Evolutionary conservation across 2,797 vertebrate species (phyloP).

Genomic region (Rhinichthys osculus): DNA sequence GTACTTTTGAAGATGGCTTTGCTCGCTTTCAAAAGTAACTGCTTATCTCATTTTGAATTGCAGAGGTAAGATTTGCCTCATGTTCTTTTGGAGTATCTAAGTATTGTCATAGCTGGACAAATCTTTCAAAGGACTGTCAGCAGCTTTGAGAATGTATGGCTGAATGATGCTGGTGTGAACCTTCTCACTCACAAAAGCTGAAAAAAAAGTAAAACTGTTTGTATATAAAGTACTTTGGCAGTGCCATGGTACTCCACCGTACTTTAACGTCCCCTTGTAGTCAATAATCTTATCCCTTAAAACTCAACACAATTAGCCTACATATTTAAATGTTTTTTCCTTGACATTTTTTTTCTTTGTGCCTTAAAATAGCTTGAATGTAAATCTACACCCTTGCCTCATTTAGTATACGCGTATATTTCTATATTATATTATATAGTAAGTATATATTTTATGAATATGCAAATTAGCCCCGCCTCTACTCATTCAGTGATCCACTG

Average conservation of each 20-base stretch:
- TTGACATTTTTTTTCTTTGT: no score
- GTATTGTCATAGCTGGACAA: constrained; percentile 9
- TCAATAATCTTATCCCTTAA: no score
- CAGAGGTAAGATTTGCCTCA: constrained; percentile 61
- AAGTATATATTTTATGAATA: no score
- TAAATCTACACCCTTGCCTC: no score
- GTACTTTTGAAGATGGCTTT: constrained; percentile 68
- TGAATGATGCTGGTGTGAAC: constrained; percentile 18
- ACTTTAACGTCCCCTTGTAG: neutral
- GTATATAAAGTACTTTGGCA: neutral
- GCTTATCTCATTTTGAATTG: constrained; percentile 56
- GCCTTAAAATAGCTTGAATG: no score
- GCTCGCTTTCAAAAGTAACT: constrained; percentile 62
- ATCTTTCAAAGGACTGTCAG: constrained; percentile 2
- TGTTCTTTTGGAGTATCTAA: constrained; percentile 35
- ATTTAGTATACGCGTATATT: no score
- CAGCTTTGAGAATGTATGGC: constrained; percentile 29
- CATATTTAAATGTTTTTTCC: no score
- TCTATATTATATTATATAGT: no score
- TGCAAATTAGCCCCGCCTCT: no score
- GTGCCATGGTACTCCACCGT: neutral
- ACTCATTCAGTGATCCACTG: no score
- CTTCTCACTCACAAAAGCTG: constrained; percentile 12
- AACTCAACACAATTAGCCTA: no score
- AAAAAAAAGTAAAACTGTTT: neutral